Evolutionary conservation across 2,888 invertebrate species (phyloP).

Genomic region (Drepanosiphum platanoidis): DNA sequence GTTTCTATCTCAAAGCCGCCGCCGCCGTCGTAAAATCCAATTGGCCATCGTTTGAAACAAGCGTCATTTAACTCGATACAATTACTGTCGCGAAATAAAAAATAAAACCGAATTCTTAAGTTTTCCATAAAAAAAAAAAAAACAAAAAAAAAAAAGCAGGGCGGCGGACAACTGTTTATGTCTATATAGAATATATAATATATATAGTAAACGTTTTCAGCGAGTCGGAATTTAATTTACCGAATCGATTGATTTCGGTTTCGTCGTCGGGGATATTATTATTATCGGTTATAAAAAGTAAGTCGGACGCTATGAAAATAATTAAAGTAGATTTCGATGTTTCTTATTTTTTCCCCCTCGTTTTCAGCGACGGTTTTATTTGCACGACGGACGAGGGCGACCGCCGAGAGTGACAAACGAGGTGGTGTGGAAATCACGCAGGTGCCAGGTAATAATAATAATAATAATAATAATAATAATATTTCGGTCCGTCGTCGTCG

Average conservation of each 20-base stretch:
- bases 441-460: slow-evolving; percentile 7
- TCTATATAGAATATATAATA: not conserved
- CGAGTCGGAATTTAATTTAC: not conserved
- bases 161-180: slow-evolving; percentile 5
- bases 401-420: slow-evolving; percentile 27
- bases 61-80: slow-evolving; percentile 4
- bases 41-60: not conserved
- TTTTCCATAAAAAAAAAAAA: not conserved
- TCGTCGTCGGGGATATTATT: not conserved
- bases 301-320: not conserved
- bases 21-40: not conserved
- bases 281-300: not conserved
- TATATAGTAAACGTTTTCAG: not conserved
- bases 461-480: slow-evolving; percentile 10
- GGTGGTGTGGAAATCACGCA: slow-evolving; percentile 13
- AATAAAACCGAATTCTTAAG: not conserved
- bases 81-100: slow-evolving; percentile 4
- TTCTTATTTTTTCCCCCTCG: too few species aligned
- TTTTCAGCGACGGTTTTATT: not conserved
- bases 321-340: not conserved
- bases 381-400: not conserved
- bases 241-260: not conserved
- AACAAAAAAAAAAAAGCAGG: too few species aligned
- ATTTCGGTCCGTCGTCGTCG: slow-evolving; percentile 10
- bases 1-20: not conserved